Conservation (phyloP, 2,888 invertebrate species). For the Heterodera filipjevi region DNA sequence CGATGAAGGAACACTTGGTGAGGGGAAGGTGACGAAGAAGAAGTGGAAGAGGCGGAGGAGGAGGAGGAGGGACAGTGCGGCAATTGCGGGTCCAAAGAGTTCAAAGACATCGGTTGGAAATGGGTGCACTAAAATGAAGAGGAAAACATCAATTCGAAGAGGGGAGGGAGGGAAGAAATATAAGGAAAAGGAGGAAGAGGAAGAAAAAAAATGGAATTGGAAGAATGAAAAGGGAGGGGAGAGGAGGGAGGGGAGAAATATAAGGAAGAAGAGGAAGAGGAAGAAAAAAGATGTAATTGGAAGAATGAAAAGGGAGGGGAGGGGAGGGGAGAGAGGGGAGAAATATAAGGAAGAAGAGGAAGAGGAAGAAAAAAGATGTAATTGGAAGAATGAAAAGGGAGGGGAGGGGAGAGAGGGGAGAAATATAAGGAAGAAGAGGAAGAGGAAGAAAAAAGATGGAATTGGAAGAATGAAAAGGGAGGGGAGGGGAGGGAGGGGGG, state of each 20-base stretch:
- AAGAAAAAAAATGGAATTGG: neutral
- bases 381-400: neutral
- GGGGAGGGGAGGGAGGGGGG: neutral
- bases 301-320: neutral
- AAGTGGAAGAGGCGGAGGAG: neutral
- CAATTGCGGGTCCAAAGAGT: neutral
- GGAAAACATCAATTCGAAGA: neutral
- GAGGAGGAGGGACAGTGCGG: neutral
- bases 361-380: neutral
- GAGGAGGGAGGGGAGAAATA: too few species aligned
- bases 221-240: neutral
- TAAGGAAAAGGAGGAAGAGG: neutral
- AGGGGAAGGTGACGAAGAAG: constrained; percentile 6
- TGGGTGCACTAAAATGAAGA: neutral
- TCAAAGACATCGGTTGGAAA: neutral
- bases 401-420: too few species aligned
- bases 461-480: neutral
- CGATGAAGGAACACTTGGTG: constrained; percentile 47
- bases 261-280: neutral
- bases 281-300: too few species aligned
- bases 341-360: neutral
- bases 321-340: neutral
- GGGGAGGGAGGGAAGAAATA: neutral
- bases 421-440: neutral
- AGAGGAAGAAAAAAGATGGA: neutral